These are phyloP conservation scores for Philhelius pedissequus DNA, from an alignment of 2,888 invertebrate species.

Conservation along the genomic window DNA sequence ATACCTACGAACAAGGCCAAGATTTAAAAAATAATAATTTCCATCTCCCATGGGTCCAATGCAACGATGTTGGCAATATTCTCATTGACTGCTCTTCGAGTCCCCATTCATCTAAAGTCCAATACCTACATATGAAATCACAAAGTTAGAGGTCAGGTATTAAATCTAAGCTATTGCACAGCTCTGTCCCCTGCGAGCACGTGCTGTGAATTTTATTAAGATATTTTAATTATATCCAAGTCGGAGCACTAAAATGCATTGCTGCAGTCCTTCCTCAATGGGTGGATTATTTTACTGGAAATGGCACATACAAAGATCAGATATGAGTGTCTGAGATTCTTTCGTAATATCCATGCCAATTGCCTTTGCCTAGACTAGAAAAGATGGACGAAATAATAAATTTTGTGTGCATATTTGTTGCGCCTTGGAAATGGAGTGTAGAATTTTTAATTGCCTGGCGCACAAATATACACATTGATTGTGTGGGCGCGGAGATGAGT, in stretches of 20 bases:
- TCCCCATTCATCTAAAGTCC: constrained; percentile 22
- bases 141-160: constrained; percentile 70
- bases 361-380: no score
- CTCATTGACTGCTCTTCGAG: constrained; percentile 14
- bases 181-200: constrained; percentile 72
- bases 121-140: constrained; percentile 63
- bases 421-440: constrained; percentile 50
- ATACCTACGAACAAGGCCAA: background rate
- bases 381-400: constrained; percentile 41
- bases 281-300: constrained; percentile 63
- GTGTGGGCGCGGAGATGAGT: constrained; percentile 54
- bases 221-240: constrained; percentile 73
- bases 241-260: constrained; percentile 38
- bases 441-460: constrained; percentile 62
- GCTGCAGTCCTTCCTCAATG: constrained; percentile 60
- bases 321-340: background rate
- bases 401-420: constrained; percentile 50
- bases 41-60: constrained; percentile 45
- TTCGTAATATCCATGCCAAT: constrained; percentile 38
- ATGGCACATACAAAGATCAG: background rate
- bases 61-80: constrained; percentile 6
- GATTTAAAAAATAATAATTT: constrained; percentile 35
- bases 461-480: background rate
- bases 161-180: constrained; percentile 66
- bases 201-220: constrained; percentile 74